A percentile compares a stretch with the other conserved stretches of the same genome.
phyloP scores from a whole-genome alignment of 2,113 vertebrate species.

The Menura novaehollandiae region DNA sequence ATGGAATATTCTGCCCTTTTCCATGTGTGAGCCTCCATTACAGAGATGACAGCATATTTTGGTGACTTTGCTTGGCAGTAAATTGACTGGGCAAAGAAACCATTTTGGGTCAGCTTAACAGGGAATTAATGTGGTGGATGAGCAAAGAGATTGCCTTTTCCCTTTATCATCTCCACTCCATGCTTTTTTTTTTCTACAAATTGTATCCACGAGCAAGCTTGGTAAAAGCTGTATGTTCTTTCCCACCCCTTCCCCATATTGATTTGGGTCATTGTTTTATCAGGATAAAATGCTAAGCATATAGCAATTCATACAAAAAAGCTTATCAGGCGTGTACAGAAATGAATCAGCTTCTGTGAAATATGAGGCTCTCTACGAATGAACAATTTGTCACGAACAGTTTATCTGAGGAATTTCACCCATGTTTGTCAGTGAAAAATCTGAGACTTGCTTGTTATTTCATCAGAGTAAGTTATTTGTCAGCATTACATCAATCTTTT shows the following conservation, averaged over 20 bases:
- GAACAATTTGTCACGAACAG: neutral
- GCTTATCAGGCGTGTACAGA: neutral
- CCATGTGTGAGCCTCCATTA: neutral
- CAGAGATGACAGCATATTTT: neutral
- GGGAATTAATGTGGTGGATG: neutral
- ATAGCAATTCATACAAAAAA: neutral
- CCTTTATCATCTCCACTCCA: neutral
- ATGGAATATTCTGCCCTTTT: neutral
- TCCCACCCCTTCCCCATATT: neutral
- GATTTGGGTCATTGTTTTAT: neutral
- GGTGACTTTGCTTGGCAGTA: neutral
- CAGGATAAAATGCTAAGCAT: neutral
- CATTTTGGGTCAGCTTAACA: neutral
- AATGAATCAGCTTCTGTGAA: neutral
- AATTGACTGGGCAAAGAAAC: neutral
- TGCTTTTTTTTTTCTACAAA: neutral
- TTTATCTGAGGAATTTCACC: neutral
- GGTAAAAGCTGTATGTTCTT: neutral
- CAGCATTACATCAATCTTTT: neutral
- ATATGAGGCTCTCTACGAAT: neutral
- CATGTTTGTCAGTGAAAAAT: neutral
- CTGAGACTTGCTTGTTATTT: neutral
- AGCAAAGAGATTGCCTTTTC: neutral
- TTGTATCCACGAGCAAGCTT: neutral
- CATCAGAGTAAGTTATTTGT: neutral